These are phyloP conservation scores for Cherax quadricarinatus DNA, from an alignment of 1,140 invertebrate genomes.

Conservation along the genomic window DNA sequence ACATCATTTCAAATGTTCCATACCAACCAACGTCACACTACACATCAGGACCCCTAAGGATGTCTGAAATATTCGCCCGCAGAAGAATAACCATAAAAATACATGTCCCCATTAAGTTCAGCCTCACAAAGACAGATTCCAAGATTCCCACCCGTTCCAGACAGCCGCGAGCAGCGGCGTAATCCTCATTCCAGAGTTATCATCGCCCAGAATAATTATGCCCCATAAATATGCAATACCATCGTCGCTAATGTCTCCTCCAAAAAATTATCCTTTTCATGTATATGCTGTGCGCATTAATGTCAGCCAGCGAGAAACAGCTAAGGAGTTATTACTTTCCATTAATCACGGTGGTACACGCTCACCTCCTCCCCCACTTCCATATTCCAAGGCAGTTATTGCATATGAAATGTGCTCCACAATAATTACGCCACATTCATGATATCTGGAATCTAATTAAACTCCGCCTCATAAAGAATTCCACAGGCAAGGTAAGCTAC, in stretches of 20 bases:
- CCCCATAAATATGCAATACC: constrained; percentile 71
- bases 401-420: constrained; percentile 69
- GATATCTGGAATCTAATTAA: constrained; percentile 71
- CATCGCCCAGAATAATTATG: constrained; percentile 69
- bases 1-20: constrained; percentile 46
- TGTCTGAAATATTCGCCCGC: constrained; percentile 44
- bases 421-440: constrained; percentile 71
- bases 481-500: constrained; percentile 69
- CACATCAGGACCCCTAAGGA: constrained; percentile 37
- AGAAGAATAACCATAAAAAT: constrained; percentile 55
- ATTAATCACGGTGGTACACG: constrained; percentile 64
- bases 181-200: constrained; percentile 68
- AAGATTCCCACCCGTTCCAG: constrained; percentile 55
- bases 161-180: constrained; percentile 37
- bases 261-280: constrained; percentile 70
- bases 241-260: constrained; percentile 70
- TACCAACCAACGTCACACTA: constrained; percentile 18
- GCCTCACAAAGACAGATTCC: constrained; percentile 60
- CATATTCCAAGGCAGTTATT: constrained; percentile 71
- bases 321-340: constrained; percentile 70
- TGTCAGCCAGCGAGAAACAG: constrained; percentile 69
- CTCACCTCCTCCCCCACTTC: constrained; percentile 65
- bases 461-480: constrained; percentile 69
- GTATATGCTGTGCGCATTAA: constrained; percentile 68
- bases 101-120: constrained; percentile 56